These are phyloP conservation scores for Troglohyphantes excavatus DNA, from an alignment of 2,888 invertebrate species.

Conservation along the genomic window DNA sequence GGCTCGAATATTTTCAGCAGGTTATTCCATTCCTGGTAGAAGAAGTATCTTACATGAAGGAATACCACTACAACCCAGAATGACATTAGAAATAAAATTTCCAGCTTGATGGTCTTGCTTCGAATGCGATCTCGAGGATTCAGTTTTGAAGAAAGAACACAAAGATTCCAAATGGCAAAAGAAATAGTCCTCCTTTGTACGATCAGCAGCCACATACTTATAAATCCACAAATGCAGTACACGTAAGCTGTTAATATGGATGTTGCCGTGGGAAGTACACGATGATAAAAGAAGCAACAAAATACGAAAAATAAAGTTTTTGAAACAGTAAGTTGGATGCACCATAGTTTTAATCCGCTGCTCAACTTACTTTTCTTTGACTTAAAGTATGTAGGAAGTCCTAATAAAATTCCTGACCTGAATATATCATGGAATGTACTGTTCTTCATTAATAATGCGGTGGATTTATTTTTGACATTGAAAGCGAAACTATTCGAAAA, in stretches of 20 bases:
- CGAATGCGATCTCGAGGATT: too few species aligned
- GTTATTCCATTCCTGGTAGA: conserved; percentile 23
- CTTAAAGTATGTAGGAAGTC: conserved; percentile 36
- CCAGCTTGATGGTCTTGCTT: too few species aligned
- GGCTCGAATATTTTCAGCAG: neutral
- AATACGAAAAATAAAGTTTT: conserved; percentile 1
- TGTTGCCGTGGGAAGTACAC: neutral
- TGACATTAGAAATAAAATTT: neutral
- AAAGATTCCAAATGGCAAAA: neutral
- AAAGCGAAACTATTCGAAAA: too few species aligned
- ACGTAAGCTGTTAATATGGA: conserved; percentile 18
- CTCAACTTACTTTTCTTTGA: neutral
- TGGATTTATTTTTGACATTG: too few species aligned
- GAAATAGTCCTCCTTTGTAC: neutral
- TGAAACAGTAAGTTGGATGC: neutral
- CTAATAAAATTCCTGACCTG: neutral
- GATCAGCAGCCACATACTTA: conserved; percentile 34
- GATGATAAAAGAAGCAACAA: neutral
- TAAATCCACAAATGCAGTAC: conserved; percentile 20
- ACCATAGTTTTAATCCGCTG: conserved; percentile 39
- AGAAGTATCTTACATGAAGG: conserved; percentile 4
- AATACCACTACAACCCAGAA: neutral
- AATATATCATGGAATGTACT: conserved; percentile 41
- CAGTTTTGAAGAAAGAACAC: neutral
- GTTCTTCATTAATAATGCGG: too few species aligned